Conservation (phyloP, 2,888 invertebrate genomes). For the Phlogophora meticulosa region DNA sequence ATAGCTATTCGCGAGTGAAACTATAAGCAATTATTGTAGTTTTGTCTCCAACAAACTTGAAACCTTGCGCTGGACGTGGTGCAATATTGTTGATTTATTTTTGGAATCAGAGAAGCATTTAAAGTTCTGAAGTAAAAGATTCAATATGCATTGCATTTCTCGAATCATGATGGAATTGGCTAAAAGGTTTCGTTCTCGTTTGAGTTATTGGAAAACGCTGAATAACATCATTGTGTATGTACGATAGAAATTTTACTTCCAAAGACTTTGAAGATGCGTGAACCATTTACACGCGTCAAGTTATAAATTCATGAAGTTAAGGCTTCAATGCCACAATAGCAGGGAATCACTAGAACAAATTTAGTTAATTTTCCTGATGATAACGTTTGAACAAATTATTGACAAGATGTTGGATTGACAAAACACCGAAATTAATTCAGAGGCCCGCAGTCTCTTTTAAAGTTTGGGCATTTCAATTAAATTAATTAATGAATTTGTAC, state of each 20-base stretch:
- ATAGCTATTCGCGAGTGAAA: conserved; percentile 28
- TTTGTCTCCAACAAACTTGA: conserved; percentile 18
- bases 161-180: background rate
- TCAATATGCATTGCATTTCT: background rate
- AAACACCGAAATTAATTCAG: too few relatives aligned
- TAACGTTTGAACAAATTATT: conserved; percentile 11
- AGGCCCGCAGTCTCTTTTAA: too few relatives aligned
- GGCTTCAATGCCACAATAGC: background rate
- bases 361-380: background rate
- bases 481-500: too few relatives aligned
- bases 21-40: conserved; percentile 38
- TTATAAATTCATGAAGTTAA: background rate
- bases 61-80: conserved; percentile 18
- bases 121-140: background rate
- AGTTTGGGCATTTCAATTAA: too few relatives aligned
- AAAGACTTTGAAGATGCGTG: background rate
- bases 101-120: background rate
- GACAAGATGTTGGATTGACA: conserved; percentile 12
- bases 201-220: background rate
- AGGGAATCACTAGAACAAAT: background rate
- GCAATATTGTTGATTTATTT: conserved; percentile 36
- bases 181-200: background rate
- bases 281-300: background rate
- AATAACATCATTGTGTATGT: background rate
- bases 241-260: background rate